A percentile compares a stretch with the other conserved stretches of the same genome.
phyloP scores from a whole-genome alignment of 2,113 vertebrate species.

The Crypturellus undulatus region DNA sequence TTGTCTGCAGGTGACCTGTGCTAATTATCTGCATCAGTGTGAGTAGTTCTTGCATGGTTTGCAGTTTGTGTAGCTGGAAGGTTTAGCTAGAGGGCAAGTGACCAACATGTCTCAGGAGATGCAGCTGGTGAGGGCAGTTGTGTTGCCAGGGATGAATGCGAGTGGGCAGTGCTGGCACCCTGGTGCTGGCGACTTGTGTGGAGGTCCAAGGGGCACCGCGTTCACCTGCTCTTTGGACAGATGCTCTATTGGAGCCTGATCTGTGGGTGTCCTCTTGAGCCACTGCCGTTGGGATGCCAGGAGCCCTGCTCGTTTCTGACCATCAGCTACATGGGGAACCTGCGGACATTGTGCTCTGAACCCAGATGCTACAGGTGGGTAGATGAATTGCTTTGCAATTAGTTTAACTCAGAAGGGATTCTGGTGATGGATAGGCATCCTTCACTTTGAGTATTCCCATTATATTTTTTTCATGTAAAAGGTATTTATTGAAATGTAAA shows the following conservation, averaged over 20 bases:
- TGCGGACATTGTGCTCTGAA: neutral
- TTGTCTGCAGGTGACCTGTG: neutral
- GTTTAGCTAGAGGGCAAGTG: neutral
- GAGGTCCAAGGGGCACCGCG: neutral
- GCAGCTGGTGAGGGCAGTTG: neutral
- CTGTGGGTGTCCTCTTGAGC: rapidly evolving
- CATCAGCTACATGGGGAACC: neutral
- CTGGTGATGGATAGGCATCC: neutral
- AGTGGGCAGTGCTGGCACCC: neutral
- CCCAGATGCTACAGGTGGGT: neutral
- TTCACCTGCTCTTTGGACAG: neutral
- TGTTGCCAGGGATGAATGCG: neutral
- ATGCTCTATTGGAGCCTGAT: neutral
- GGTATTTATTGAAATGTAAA: conserved; percentile 10
- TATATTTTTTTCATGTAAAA: neutral
- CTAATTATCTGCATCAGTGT: neutral
- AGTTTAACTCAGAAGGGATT: neutral
- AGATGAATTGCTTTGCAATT: neutral
- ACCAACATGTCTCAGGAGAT: neutral
- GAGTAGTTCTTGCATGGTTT: neutral
- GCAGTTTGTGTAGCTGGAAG: neutral
- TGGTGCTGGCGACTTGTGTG: neutral
- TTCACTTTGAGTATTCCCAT: neutral
- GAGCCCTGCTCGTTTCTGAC: neutral
- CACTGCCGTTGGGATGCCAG: neutral